Base-by-base conservation (phyloP, 2,888 invertebrate species). In the Scaptomyza caliginosa region DNA sequence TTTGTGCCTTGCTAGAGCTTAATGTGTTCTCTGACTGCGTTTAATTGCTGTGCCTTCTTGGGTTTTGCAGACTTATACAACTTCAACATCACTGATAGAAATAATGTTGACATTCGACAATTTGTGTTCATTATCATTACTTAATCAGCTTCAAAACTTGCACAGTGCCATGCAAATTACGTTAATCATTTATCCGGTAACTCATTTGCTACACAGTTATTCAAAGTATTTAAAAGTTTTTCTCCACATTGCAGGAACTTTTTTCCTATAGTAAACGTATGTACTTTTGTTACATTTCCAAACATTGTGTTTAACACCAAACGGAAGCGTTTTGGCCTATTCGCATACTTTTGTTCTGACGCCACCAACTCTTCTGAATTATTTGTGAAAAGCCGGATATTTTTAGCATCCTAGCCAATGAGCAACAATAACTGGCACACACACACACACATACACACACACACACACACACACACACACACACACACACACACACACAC, bases 61-160 rank as follows among this genome's bases (percentile, higher is more conserved):
- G 11, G 32, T 34, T 7, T 30, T n/a, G 8, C 8, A 30, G 46
- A 42, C 21, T 28, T 13, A 8, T 30, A 38, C 13, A 39, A 39
- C 24, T 38, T 17, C n/a, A 16, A 21, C 49, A 28, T 50, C 24
- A 21, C 34, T 11, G 21, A 40, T 58, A 19, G 43, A 49, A 58
- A 56, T 32, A 42, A 39, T 39, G 46, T 38, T 49, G 46, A 8
- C 19, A 30, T 13, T 28, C 30, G 56, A 30, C 58, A 56, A 74
- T 77, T 75, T 77, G 59, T 49, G 56, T 26, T 71, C 59, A 74
- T 77, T 71, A 67, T 58, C 38, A 58, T 45, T 34, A 58, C 23
- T 60, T 51, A 70, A 54, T 59, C 19, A 39, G 48, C 40, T 49
- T 34, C 6, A 19, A 34, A 24, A 45, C 34, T 38, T 51, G 38